Evolutionary conservation across 2,797 vertebrate species (phyloP).

Genomic region (Clamator glandarius): DNA sequence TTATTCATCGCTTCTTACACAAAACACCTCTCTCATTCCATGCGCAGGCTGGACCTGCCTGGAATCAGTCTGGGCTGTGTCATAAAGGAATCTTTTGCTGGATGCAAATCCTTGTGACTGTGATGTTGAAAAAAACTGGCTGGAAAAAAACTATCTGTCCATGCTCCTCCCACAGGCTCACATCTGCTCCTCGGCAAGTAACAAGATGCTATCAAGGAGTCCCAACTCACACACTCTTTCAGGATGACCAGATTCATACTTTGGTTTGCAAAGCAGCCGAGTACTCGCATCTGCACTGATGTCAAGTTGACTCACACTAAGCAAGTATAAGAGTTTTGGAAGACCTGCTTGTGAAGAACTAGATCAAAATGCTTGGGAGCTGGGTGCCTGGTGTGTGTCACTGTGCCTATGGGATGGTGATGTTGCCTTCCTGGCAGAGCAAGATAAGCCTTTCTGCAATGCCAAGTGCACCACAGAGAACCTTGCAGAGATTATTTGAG

Average conservation of each 20-base stretch:
- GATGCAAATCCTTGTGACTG: background rate
- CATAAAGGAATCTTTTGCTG: background rate
- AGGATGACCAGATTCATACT: background rate
- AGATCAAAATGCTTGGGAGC: background rate
- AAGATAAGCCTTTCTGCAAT: background rate
- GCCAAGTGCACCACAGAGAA: rapidly evolving
- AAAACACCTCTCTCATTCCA: background rate
- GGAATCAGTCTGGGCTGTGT: background rate
- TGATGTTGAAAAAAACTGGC: background rate
- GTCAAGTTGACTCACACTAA: background rate
- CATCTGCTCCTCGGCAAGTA: background rate
- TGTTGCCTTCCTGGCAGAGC: background rate
- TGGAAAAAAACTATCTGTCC: background rate
- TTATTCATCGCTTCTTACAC: background rate
- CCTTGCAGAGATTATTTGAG: background rate
- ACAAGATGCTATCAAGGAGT: background rate
- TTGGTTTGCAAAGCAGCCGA: background rate
- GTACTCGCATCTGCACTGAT: background rate
- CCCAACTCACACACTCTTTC: background rate
- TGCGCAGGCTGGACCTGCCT: background rate
- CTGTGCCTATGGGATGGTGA: background rate
- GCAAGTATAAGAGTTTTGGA: background rate
- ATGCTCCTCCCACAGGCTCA: background rate
- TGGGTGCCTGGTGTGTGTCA: background rate
- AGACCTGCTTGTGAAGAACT: background rate